phyloP scores from a whole-genome alignment of 2,113 vertebrate genomes.

The Cebidichthys violaceus region DNA sequence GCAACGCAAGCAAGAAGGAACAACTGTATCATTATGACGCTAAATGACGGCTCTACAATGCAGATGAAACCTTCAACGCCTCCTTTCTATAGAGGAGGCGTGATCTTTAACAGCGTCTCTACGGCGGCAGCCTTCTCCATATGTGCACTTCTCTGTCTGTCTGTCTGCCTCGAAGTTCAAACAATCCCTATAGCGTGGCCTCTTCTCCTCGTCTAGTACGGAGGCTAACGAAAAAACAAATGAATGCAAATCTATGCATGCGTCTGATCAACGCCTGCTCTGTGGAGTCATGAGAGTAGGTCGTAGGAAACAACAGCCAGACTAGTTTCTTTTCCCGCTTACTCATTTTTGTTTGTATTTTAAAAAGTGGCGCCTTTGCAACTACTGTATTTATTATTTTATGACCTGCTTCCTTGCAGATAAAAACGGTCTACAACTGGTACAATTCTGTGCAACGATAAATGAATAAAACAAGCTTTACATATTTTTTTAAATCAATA shows the following conservation, averaged over 20 bases:
- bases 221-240: conserved; percentile 66
- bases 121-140: conserved; percentile 8
- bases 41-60: conserved; percentile 13
- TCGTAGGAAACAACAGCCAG: background rate
- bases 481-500: conserved; percentile 1
- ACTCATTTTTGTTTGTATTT: background rate
- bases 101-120: conserved; percentile 15
- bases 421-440: background rate
- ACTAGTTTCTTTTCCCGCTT: background rate
- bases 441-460: background rate
- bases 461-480: background rate
- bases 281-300: conserved; percentile 44
- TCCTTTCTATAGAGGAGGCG: conserved; percentile 17
- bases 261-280: conserved; percentile 63
- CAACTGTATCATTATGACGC: conserved; percentile 27
- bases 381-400: background rate
- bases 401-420: background rate
- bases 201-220: conserved; percentile 37
- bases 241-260: conserved; percentile 80
- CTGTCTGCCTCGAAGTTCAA: conserved; percentile 39
- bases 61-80: conserved; percentile 7
- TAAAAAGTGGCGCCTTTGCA: conserved; percentile 5
- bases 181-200: conserved; percentile 36
- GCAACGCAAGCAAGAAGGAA: conserved; percentile 13
- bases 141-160: conserved; percentile 22